phyloP scores from a whole-genome alignment of 1,140 invertebrate species.

The Lepidotrigona ventralis region DNA sequence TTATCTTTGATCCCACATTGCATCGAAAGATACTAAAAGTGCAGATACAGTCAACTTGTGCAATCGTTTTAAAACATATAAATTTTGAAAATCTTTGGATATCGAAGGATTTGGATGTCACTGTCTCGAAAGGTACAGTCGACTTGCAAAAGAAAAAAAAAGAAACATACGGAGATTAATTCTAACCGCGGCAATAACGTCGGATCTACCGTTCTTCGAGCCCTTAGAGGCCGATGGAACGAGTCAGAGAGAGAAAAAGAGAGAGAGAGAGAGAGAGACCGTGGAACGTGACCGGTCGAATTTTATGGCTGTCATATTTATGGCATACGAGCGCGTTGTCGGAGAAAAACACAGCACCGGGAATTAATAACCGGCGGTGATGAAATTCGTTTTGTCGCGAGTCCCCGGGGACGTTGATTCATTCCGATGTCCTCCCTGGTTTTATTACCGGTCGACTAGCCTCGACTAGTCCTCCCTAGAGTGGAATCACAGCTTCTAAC shows the following conservation, averaged over 20 bases:
- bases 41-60: background rate
- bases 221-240: background rate
- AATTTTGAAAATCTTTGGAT: background rate
- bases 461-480: too few species aligned
- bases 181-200: background rate
- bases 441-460: conserved; percentile 15
- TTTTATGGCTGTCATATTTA: conserved; percentile 53
- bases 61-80: background rate
- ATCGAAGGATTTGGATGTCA: background rate
- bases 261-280: conserved; percentile 18
- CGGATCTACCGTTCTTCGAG: conserved; percentile 43
- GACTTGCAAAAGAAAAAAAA: background rate
- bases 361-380: conserved; percentile 50
- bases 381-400: conserved; percentile 43
- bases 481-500: too few species aligned
- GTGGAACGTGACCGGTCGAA: conserved; percentile 43
- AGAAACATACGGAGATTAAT: background rate
- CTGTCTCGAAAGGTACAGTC: background rate
- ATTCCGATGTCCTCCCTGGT: background rate
- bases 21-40: too few species aligned
- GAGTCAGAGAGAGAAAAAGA: conserved; percentile 15
- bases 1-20: background rate
- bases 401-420: conserved; percentile 2
- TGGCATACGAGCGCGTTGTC: conserved; percentile 35
- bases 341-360: conserved; percentile 32